phyloP scores from a whole-genome alignment of 2,113 vertebrate species.

The Neoarius graeffei region DNA sequence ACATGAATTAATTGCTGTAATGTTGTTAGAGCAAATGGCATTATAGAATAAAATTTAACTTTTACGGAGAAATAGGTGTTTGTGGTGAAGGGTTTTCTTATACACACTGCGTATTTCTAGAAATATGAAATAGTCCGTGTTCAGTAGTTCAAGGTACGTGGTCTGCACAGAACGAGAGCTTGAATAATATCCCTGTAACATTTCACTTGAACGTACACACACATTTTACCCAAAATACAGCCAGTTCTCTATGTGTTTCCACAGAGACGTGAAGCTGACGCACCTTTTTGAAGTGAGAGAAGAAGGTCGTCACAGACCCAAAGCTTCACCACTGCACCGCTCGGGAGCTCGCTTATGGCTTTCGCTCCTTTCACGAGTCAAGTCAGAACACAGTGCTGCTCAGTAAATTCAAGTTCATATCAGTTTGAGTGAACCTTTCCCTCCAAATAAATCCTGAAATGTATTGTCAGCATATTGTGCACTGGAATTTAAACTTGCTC shows the following conservation, averaged over 20 bases:
- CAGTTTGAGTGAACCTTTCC: too few species aligned
- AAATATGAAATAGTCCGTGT: neutral
- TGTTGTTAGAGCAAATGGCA: neutral
- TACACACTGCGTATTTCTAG: neutral
- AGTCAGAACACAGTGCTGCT: neutral
- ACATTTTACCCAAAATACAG: too few species aligned
- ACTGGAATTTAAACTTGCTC: neutral
- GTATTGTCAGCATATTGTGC: neutral
- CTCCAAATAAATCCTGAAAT: constrained; percentile 3
- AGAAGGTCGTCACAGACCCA: neutral
- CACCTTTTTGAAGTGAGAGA: neutral
- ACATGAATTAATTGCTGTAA: constrained; percentile 51
- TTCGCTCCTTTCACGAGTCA: neutral
- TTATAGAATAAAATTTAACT: neutral
- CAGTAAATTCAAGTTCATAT: neutral
- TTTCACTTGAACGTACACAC: neutral
- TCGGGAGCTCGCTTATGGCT: neutral
- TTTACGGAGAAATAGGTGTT: neutral
- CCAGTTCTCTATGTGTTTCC: neutral
- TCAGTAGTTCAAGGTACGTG: neutral
- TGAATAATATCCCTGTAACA: neutral
- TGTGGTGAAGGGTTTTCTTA: neutral
- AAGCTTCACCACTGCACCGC: neutral
- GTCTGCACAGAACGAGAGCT: neutral
- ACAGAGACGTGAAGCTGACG: neutral